A percentile compares a stretch with the other conserved stretches of the same genome.
Conservation (phyloP, 2,113 vertebrate species). For the Silurus asotus region DNA sequence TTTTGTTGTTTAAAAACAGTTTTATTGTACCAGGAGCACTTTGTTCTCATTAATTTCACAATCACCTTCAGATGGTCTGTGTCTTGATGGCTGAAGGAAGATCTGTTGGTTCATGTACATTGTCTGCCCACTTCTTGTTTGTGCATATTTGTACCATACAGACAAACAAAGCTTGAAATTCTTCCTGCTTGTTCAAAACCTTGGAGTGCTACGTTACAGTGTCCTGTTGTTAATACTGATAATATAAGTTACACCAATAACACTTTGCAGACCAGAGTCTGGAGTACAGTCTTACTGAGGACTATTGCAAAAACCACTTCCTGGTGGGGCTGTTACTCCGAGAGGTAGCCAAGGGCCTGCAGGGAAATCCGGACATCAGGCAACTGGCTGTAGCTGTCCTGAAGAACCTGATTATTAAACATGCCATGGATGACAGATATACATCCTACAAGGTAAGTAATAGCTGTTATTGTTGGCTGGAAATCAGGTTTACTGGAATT, state of each 20-base stretch:
- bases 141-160: background rate
- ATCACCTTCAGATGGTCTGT: background rate
- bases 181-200: background rate
- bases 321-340: slow-evolving; percentile 90
- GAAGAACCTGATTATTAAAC: slow-evolving; percentile 94
- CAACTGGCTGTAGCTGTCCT: slow-evolving; percentile 84
- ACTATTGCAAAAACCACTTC: slow-evolving; percentile 94
- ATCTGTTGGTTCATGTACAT: background rate
- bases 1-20: background rate
- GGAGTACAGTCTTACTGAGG: slow-evolving; percentile 92
- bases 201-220: background rate
- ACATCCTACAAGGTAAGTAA: slow-evolving; percentile 78
- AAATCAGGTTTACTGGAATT: background rate
- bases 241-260: background rate
- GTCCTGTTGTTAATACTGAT: background rate
- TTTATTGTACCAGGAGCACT: background rate
- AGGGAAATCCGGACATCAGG: slow-evolving; percentile 85
- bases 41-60: slow-evolving; percentile 29
- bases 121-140: background rate
- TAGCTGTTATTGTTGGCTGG: too few relatives aligned
- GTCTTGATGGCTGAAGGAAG: slow-evolving; percentile 12
- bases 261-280: slow-evolving; percentile 83
- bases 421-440: slow-evolving; percentile 92
- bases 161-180: slow-evolving; percentile 26
- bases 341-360: slow-evolving; percentile 85